A percentile compares a stretch with the other conserved stretches of the same genome.
phyloP scores from a whole-genome alignment of 2,113 vertebrate species.

The Anseranas semipalmata region DNA sequence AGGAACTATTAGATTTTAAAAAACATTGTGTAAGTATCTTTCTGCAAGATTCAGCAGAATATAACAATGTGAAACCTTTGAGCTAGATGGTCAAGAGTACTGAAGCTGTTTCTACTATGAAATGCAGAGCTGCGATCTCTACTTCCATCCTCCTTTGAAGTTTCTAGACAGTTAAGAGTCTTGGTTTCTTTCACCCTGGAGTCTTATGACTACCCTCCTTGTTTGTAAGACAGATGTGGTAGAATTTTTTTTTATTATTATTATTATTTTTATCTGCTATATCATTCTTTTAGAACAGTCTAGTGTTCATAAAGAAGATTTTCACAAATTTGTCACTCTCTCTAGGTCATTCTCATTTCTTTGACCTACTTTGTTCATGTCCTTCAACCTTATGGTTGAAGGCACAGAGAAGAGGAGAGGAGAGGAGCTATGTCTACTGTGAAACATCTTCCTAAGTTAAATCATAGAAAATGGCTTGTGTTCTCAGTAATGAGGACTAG shows the following conservation, averaged over 20 bases:
- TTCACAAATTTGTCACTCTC: background rate
- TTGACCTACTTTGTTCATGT: background rate
- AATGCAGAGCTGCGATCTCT: background rate
- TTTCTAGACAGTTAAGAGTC: background rate
- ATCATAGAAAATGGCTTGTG: background rate
- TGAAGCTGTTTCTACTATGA: background rate
- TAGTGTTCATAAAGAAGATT: background rate
- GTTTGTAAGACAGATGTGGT: background rate
- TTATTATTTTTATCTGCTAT: background rate
- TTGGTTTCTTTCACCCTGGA: background rate
- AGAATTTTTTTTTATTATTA: background rate
- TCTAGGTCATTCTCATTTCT: background rate
- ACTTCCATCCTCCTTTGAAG: background rate
- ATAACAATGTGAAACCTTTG: background rate
- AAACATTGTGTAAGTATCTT: background rate
- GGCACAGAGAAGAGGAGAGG: background rate
- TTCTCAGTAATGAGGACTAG: background rate
- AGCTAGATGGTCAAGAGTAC: background rate
- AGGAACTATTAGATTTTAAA: background rate
- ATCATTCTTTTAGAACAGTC: background rate
- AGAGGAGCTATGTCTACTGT: background rate
- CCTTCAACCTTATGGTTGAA: background rate
- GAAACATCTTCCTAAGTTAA: background rate
- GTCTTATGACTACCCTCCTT: background rate
- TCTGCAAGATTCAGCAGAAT: background rate